phyloP scores from a whole-genome alignment of 2,113 vertebrate species.

The Pelecanus crispus region DNA sequence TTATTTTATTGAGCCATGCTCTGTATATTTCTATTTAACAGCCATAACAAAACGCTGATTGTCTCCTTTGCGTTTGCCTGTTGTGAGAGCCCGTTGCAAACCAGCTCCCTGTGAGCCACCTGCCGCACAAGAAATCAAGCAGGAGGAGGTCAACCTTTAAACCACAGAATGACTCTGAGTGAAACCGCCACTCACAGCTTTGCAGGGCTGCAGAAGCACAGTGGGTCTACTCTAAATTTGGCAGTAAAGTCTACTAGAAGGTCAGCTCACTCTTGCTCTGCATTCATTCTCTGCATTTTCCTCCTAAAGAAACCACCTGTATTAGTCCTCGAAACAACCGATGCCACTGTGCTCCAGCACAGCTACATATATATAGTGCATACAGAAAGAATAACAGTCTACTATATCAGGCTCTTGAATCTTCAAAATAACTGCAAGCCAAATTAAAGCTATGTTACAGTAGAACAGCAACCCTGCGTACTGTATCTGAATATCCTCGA shows the following conservation, averaged over 20 bases:
- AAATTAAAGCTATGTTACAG: not conserved
- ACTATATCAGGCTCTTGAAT: not conserved
- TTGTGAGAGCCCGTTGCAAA: not conserved
- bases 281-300: not conserved
- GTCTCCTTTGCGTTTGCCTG: not conserved
- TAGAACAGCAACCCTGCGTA: not conserved
- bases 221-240: not conserved
- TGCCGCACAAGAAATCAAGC: not conserved
- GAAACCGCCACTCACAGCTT: not conserved
- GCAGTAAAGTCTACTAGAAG: not conserved
- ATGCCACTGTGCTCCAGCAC: not conserved
- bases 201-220: not conserved
- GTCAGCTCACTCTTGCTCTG: not conserved
- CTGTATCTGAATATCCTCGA: not conserved
- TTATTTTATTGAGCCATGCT: not conserved
- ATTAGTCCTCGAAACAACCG: not conserved
- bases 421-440: not conserved
- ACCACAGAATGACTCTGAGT: not conserved
- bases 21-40: not conserved
- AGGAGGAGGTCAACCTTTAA: slow-evolving; percentile 5
- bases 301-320: not conserved
- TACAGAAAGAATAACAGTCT: not conserved
- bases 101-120: not conserved
- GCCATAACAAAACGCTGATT: not conserved
- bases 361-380: not conserved